phyloP scores from a whole-genome alignment of 2,113 vertebrate species.

The Lepus timidus region DNA sequence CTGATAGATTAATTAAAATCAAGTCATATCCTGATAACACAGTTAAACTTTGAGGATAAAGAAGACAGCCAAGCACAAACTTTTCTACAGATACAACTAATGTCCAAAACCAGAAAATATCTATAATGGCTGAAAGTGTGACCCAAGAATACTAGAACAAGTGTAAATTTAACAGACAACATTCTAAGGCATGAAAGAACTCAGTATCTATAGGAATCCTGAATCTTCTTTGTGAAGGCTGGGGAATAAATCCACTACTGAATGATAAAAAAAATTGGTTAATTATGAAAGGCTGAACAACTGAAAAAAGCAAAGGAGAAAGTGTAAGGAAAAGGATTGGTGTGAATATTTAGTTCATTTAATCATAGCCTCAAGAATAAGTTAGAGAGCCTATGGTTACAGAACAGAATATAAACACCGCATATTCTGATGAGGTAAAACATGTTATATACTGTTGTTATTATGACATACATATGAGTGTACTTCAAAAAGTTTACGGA shows the following conservation, averaged over 20 bases:
- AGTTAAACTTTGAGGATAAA: neutral
- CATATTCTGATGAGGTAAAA: neutral
- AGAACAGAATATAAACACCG: neutral
- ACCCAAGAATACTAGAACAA: neutral
- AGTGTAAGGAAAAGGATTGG: neutral
- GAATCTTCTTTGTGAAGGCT: neutral
- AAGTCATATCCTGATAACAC: neutral
- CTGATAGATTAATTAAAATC: neutral
- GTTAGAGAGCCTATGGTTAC: neutral
- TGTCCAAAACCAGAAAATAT: neutral
- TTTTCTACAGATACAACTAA: neutral
- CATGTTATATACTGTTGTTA: conserved; percentile 1
- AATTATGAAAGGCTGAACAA: conserved; percentile 1
- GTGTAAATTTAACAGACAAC: neutral
- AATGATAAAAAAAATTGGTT: neutral
- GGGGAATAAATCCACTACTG: neutral
- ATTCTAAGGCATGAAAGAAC: conserved; percentile 9
- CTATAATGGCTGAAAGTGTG: neutral
- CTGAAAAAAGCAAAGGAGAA: neutral
- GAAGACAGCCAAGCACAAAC: neutral
- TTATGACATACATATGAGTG: neutral
- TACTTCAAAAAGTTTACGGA: too few relatives aligned
- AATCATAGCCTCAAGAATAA: neutral
- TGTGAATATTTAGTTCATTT: conserved; percentile 32
- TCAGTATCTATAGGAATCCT: neutral